These are phyloP conservation scores for Orthonyx spaldingii DNA, from an alignment of 2,113 vertebrate genomes.

Conservation along the genomic window DNA sequence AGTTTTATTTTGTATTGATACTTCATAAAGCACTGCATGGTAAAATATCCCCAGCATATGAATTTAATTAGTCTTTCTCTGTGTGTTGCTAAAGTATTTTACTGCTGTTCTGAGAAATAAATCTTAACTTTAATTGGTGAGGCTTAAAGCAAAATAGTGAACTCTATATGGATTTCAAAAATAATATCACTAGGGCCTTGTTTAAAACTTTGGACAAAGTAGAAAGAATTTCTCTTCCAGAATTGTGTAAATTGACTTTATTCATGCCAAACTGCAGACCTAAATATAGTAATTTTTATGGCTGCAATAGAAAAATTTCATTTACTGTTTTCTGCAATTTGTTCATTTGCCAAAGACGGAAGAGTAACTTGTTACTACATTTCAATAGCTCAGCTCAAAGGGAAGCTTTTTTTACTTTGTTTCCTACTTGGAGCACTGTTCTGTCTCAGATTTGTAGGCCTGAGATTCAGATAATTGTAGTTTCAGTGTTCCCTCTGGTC, in stretches of 20 bases:
- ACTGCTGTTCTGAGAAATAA: constrained; percentile 43
- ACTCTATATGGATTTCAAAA: constrained; percentile 25
- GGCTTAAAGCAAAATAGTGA: constrained; percentile 30
- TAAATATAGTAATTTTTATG: constrained; percentile 28
- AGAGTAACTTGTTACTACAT: not conserved
- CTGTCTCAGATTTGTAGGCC: not conserved
- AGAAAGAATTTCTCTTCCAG: constrained; percentile 23
- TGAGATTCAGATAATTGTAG: not conserved
- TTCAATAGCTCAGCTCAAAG: not conserved
- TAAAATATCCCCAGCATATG: not conserved
- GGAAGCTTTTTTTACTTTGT: not conserved
- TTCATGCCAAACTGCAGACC: constrained; percentile 10
- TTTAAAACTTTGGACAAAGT: constrained; percentile 48
- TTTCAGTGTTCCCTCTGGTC: not conserved
- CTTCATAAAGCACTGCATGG: not conserved
- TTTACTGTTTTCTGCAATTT: constrained; percentile 17
- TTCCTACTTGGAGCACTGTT: not conserved
- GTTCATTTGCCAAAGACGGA: not conserved
- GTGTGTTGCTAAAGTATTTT: constrained; percentile 11
- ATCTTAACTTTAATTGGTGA: constrained; percentile 8
- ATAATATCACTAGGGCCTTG: not conserved
- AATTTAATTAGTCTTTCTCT: constrained; percentile 21
- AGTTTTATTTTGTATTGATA: not conserved
- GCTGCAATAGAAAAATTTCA: constrained; percentile 1
- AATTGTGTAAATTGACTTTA: constrained; percentile 18